A percentile compares a stretch with the other conserved stretches of the same genome.
Conservation (phyloP, 2,113 vertebrate genomes). For the Plecturocebus donacophilus region DNA sequence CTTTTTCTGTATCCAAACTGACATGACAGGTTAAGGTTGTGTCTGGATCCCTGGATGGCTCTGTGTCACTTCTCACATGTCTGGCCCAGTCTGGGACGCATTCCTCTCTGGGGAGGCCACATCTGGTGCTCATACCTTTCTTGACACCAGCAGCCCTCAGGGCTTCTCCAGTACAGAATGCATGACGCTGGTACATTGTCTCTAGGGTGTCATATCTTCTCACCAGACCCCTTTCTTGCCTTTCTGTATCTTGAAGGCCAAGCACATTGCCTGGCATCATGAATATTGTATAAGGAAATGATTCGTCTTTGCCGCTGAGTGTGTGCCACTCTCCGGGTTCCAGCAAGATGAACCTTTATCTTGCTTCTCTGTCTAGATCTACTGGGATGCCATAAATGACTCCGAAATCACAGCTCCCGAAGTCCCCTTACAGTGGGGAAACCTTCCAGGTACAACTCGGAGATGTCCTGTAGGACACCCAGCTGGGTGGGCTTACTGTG, state of each 20-base stretch:
- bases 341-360: not conserved
- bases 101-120: not conserved
- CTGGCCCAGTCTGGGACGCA: not conserved
- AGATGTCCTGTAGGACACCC: not conserved
- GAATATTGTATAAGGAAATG: not conserved
- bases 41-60: not conserved
- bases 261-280: not conserved
- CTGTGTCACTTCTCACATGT: not conserved
- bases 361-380: not conserved
- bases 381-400: not conserved
- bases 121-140: not conserved
- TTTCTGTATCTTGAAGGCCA: not conserved
- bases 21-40: not conserved
- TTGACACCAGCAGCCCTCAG: not conserved
- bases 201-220: not conserved
- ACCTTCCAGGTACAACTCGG: not conserved
- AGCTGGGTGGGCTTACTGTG: not conserved
- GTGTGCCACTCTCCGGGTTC: not conserved
- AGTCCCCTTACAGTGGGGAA: not conserved
- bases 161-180: not conserved
- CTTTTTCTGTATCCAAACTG: not conserved
- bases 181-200: too few relatives aligned
- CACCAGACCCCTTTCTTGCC: not conserved
- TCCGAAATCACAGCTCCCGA: not conserved
- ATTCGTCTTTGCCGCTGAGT: not conserved